A percentile compares a stretch with the other conserved stretches of the same genome.
These are phyloP conservation scores for Caenorhabditis doughertyi DNA, from an alignment of 2,888 invertebrate species.

Conservation along the genomic window DNA sequence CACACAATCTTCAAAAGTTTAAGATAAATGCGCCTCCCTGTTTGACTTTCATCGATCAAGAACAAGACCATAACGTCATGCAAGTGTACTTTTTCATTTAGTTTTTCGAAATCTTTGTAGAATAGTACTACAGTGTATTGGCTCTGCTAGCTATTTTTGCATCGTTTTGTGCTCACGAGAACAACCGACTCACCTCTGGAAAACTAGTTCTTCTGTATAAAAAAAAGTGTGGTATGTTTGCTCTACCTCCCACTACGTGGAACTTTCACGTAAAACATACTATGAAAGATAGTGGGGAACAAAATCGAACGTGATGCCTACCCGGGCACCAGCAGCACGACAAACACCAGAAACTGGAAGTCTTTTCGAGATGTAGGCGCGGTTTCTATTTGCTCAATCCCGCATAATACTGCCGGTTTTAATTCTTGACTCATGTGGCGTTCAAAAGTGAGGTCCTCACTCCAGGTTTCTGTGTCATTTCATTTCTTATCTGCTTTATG, in stretches of 20 bases:
- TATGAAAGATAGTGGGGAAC: not conserved
- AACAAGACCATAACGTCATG: slow-evolving; percentile 38
- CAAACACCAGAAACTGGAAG: slow-evolving; percentile 56
- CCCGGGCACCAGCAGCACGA: slow-evolving; percentile 31
- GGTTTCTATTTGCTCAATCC: slow-evolving; percentile 56
- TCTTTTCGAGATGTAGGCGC: slow-evolving; percentile 46
- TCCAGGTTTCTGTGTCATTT: not conserved
- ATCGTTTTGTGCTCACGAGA: slow-evolving; percentile 5
- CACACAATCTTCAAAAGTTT: not conserved
- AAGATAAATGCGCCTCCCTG: not conserved
- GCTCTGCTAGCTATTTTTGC: slow-evolving; percentile 27
- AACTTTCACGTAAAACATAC: slow-evolving; percentile 40
- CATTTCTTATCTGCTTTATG: no score
- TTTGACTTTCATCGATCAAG: not conserved
- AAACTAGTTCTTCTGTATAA: slow-evolving; percentile 10
- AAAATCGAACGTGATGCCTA: slow-evolving; percentile 54
- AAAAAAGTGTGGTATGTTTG: slow-evolving; percentile 38
- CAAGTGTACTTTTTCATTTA: slow-evolving; percentile 24
- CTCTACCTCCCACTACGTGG: slow-evolving; percentile 43
- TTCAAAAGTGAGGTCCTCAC: slow-evolving; percentile 56
- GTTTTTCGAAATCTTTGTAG: not conserved
- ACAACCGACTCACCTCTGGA: slow-evolving; percentile 11
- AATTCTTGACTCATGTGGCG: slow-evolving; percentile 58
- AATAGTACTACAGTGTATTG: slow-evolving; percentile 1
- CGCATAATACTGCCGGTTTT: slow-evolving; percentile 62